phyloP scores from a whole-genome alignment of 2,888 invertebrate species.

The Magallana nippona region DNA sequence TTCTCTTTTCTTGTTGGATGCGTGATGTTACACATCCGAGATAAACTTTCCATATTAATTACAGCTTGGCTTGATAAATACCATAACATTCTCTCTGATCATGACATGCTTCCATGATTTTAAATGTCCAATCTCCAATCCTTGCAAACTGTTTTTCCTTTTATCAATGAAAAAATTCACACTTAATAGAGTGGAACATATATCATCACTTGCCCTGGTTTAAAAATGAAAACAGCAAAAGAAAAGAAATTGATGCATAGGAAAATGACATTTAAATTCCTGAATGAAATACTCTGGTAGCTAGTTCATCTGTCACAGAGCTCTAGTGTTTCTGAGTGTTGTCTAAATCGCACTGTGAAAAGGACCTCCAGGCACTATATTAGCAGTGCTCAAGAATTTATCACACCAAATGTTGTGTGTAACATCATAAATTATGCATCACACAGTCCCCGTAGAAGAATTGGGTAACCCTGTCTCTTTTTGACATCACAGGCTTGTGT shows the following conservation, averaged over 20 bases:
- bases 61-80: not conserved
- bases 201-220: not conserved
- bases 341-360: slow-evolving; percentile 17
- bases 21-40: not conserved
- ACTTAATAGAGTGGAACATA: slow-evolving; percentile 16
- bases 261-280: slow-evolving; percentile 21
- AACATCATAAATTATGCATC: slow-evolving; percentile 27
- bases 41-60: slow-evolving; percentile 30
- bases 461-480: slow-evolving; percentile 2
- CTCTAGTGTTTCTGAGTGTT: slow-evolving; percentile 2
- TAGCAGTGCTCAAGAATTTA: slow-evolving; percentile 17
- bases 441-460: not conserved
- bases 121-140: not conserved
- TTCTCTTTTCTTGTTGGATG: not conserved
- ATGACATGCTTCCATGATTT: not conserved
- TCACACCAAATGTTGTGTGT: slow-evolving; percentile 32
- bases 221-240: too few species aligned
- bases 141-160: not conserved
- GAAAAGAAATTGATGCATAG: not conserved
- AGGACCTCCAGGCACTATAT: slow-evolving; percentile 32
- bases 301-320: slow-evolving; percentile 33
- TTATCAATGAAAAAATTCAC: slow-evolving; percentile 9
- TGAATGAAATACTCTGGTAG: slow-evolving; percentile 7
- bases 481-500: not conserved
- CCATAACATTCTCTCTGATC: slow-evolving; percentile 24